Evolutionary conservation across 2,113 vertebrate species (phyloP).

Genomic region (Lota lota): DNA sequence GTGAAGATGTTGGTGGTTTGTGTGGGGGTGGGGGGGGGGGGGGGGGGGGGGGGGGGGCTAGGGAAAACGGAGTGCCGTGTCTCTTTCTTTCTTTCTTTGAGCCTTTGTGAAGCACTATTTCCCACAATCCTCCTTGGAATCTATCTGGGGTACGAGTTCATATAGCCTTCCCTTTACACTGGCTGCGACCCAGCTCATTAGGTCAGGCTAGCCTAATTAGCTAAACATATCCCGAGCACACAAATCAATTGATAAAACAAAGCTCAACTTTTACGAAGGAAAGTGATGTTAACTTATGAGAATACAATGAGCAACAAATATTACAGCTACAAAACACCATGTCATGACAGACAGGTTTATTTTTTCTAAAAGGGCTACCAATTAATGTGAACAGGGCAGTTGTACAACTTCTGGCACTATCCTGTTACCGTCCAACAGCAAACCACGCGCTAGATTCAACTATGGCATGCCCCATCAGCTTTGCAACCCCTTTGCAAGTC

Average conservation of each 20-base stretch:
- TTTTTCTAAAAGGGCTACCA: neutral
- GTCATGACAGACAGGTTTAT: neutral
- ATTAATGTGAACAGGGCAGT: conserved; percentile 28
- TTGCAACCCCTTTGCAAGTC: neutral
- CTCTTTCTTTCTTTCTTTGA: conserved; percentile 9
- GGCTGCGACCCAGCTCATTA: conserved; percentile 46
- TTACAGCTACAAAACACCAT: neutral
- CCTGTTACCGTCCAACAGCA: conserved; percentile 13
- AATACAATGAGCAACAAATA: neutral
- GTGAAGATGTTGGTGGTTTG: too few species aligned
- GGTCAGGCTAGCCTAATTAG: conserved; percentile 57
- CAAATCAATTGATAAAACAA: conserved; percentile 10
- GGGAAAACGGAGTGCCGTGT: neutral
- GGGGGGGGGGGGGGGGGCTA: neutral
- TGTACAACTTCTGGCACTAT: conserved; percentile 23
- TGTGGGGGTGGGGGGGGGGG: neutral
- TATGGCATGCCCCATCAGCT: conserved; percentile 5
- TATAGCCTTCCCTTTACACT: conserved; percentile 33
- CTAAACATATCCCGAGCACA: conserved; percentile 28
- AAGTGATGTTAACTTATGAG: neutral
- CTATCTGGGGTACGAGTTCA: conserved; percentile 41
- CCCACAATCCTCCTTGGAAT: conserved; percentile 12
- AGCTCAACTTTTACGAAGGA: conserved; percentile 10
- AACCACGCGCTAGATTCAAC: conserved; percentile 9
- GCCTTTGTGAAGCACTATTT: conserved; percentile 17